Evolutionary conservation across 1,140 invertebrate genomes (phyloP), one percentile per base, ranked within the genome.

Genomic region (Vollenhovia emeryi): DNA sequence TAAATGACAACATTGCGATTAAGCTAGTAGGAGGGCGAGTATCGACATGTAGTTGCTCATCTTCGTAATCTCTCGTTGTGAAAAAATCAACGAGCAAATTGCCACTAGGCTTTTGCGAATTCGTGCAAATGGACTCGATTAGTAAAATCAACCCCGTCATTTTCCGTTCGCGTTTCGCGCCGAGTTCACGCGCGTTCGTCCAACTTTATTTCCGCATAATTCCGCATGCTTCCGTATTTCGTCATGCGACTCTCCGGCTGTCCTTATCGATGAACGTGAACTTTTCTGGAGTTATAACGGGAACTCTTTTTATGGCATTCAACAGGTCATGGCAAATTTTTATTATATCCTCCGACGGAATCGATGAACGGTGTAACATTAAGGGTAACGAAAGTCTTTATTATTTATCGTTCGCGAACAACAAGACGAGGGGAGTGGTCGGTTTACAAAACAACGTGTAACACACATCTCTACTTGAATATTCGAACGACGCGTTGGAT

Each of bases 381-480:
- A 59, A 71, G 50, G 36, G 13, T 43, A 82, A 30, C 11, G 48
- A 57, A 45, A 71, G 13, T 73, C 40, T 82, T 82, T 82, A 82
- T 82, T 82, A 73, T 73, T 59, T 36, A 43, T 82, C 27, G 59
- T 33, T 71, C 66, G 24, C 78, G 66, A 80, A 71, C 59, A 82
- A n/a, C n/a, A n/a, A n/a, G 24, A 82, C 27, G 40, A 59, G 27
- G 27, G 6, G 71, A 57, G 43, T 57, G 30, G 57, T 69, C 18
- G 71, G 36, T 55, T 80, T 82, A 80, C 78, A 80, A 40, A 55
- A 30, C 13, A 55, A 30, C 13, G n/a, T 36, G 27, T 50, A 40
- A 76, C 30, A 52, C n/a, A 36, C 40, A 79, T 24, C 52, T 79
- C 60, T 50, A 66, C 8, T n/a, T 52, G n/a, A 24, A 30, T 11